Base-by-base conservation (phyloP, 2,797 vertebrate genomes). In the Salarias fasciatus region DNA sequence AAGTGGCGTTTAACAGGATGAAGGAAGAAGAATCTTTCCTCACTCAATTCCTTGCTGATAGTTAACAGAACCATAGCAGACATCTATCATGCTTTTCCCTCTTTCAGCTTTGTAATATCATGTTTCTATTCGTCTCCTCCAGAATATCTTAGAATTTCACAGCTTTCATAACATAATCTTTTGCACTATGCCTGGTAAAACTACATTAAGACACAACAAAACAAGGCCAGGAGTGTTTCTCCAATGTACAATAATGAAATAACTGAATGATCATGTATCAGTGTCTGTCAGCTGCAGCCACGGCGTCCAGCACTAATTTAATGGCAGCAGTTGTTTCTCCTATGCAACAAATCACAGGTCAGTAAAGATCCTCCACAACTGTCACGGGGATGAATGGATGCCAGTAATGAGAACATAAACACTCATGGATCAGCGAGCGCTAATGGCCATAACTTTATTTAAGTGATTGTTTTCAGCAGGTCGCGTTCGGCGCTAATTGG, bases 321-420 rank as follows among this genome's bases (percentile, higher is more conserved):
- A 60, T 55, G 66, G 45, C 35, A 18, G 72, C 49, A 43, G 62
- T 58, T 66, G 67, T 55, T 79, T 61, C 62, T 44, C 42, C 15
- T 48, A 55, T 8, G 58, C 48, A 62, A 71, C 70, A 72, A 58
- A 82, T 67, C 72, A 57, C 53, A 72, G 83, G 77, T 84, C 83
- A 77, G 77, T 83, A 66, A 79, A 72, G 60, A 72, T 58, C 60
- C 54, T 72, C 51, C 56, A 47, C 53, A 68, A 74, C 64, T 79
- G 76, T 78, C 75, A 66, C 48, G 40, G 36, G 61, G 55, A 79
- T 69, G 58, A 85, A 79, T 72, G 79, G 77, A 84, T 10, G 36
- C 9, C 63, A 58, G 71, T 84, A 86, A 88, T 85, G 69, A 83
- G 74, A 24, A 63, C 9, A 1, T 58, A 63, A 83, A 82, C 62